Evolutionary conservation across 2,888 invertebrate genomes (phyloP).

Genomic region (Automeris io): DNA sequence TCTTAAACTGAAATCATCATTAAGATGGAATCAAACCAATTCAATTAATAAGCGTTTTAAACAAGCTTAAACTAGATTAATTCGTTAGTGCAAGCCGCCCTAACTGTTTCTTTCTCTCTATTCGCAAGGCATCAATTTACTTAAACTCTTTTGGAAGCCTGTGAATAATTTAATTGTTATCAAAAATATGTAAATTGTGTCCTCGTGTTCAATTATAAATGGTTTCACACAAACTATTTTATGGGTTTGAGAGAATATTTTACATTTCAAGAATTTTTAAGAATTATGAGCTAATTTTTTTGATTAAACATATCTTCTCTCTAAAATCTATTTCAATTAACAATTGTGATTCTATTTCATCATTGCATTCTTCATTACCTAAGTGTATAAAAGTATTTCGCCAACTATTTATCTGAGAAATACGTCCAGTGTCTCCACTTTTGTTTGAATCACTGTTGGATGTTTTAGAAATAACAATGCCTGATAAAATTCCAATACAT

Average conservation of each 20-base stretch:
- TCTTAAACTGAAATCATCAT: too few relatives aligned
- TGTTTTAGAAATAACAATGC: slow-evolving; percentile 6
- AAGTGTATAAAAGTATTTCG: neutral
- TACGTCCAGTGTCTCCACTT: neutral
- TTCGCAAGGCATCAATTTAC: neutral
- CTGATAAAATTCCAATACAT: slow-evolving; percentile 6
- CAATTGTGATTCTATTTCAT: neutral
- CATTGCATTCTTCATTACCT: neutral
- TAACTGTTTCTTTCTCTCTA: neutral
- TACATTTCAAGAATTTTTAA: neutral
- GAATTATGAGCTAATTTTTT: too few relatives aligned
- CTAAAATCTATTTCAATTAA: neutral
- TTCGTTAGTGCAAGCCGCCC: too few relatives aligned
- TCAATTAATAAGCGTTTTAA: too few relatives aligned
- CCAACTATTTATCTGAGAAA: too few relatives aligned
- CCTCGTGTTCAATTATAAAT: neutral
- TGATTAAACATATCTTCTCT: neutral
- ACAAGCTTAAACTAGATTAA: too few relatives aligned
- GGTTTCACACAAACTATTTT: neutral
- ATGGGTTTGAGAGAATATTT: neutral
- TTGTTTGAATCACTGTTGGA: neutral
- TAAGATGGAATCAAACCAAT: too few relatives aligned
- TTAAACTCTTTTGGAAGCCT: neutral
- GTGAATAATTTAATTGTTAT: neutral
- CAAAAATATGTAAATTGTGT: neutral